These are phyloP conservation scores for Lepidurus arcticus DNA, from an alignment of 1,140 invertebrate species.

Conservation along the genomic window DNA sequence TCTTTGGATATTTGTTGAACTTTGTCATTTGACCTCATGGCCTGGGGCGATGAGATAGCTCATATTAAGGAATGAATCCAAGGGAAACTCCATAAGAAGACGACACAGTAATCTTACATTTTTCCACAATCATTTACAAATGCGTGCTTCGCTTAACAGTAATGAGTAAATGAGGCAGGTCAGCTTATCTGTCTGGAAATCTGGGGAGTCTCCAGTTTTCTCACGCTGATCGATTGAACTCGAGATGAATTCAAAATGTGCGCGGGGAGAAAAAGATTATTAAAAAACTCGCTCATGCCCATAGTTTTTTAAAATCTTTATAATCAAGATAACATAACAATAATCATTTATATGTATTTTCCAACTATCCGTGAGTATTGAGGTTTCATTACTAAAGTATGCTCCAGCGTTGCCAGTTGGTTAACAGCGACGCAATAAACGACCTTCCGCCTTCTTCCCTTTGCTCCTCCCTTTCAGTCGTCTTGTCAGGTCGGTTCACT, in stretches of 20 bases:
- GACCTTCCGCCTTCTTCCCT: not conserved
- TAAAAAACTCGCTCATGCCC: not conserved
- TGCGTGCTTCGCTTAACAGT: not conserved
- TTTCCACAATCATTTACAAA: not conserved
- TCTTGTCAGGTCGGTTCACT: constrained; percentile 7
- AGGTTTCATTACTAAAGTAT: not conserved
- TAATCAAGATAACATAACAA: too few relatives aligned
- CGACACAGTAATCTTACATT: too few relatives aligned
- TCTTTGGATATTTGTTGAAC: too few relatives aligned
- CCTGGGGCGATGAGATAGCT: too few relatives aligned
- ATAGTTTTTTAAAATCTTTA: too few relatives aligned
- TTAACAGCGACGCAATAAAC: not conserved
- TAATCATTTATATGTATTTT: too few relatives aligned
- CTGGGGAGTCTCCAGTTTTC: not conserved
- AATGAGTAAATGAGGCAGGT: not conserved
- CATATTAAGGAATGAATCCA: too few relatives aligned
- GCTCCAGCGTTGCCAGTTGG: not conserved
- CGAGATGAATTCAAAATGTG: not conserved
- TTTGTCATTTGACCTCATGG: too few relatives aligned
- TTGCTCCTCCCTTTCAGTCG: not conserved
- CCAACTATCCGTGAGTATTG: not conserved
- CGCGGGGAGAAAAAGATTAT: not conserved
- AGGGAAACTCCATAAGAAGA: too few relatives aligned
- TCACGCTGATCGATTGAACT: not conserved
- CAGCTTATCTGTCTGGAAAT: not conserved